phyloP scores from a whole-genome alignment of 2,888 invertebrate species.

The Cecidostiba fungosa region DNA sequence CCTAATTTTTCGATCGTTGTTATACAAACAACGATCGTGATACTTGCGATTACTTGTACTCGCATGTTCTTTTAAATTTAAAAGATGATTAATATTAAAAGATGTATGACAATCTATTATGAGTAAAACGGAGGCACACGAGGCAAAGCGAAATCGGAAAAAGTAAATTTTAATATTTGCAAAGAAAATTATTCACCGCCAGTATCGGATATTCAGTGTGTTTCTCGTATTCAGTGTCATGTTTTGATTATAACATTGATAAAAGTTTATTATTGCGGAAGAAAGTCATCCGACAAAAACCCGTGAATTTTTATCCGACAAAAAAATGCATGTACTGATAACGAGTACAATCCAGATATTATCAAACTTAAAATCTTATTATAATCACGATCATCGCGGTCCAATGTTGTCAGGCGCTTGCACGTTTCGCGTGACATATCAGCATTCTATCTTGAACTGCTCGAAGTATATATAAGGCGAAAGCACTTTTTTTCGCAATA shows the following conservation, averaged over 20 bases:
- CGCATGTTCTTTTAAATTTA: neutral
- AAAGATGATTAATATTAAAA: neutral
- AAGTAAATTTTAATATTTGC: neutral
- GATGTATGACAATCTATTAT: neutral
- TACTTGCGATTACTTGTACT: neutral
- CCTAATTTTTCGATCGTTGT: neutral
- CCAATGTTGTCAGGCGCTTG: slow-evolving; percentile 41
- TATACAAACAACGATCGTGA: neutral
- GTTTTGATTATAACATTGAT: neutral
- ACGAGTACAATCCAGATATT: neutral
- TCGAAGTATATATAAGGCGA: slow-evolving; percentile 52
- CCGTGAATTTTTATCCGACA: slow-evolving; percentile 10
- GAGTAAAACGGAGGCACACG: too few relatives aligned
- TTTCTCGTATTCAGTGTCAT: neutral
- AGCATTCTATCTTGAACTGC: slow-evolving; percentile 54
- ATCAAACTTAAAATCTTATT: slow-evolving; percentile 50
- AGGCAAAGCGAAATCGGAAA: too few relatives aligned
- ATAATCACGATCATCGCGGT: slow-evolving; percentile 45
- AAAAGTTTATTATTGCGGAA: slow-evolving; percentile 45
- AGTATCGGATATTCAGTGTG: neutral
- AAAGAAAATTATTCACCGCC: neutral
- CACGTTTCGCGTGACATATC: slow-evolving; percentile 61
- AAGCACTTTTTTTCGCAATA: slow-evolving; percentile 8
- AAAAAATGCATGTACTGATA: slow-evolving; percentile 22
- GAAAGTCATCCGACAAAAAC: slow-evolving; percentile 25